Evolutionary conservation across 2,888 invertebrate species (phyloP).

Genomic region (Harpagoxenus sublaevis): DNA sequence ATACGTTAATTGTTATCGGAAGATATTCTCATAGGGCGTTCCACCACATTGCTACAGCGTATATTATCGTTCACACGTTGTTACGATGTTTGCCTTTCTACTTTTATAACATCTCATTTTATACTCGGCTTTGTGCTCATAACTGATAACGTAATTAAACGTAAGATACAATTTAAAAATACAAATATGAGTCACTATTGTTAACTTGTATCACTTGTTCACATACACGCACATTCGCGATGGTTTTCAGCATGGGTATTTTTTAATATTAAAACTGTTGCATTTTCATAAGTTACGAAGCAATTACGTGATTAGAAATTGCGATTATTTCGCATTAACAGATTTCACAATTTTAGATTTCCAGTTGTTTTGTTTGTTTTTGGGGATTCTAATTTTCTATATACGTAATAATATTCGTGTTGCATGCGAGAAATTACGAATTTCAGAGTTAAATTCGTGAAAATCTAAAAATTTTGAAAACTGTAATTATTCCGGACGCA

Average conservation of each 20-base stretch:
- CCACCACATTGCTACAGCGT: background rate
- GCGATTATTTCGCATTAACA: background rate
- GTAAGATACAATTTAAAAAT: background rate
- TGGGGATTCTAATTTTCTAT: background rate
- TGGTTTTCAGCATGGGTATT: background rate
- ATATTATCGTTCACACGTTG: conserved; percentile 16
- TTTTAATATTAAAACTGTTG: background rate
- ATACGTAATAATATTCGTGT: background rate
- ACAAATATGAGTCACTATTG: background rate
- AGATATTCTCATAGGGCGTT: conserved; percentile 12
- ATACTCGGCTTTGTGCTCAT: background rate
- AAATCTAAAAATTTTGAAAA: background rate
- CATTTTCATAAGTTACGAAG: background rate
- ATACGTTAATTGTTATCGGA: conserved; percentile 25
- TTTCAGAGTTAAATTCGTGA: background rate
- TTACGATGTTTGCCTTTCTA: background rate
- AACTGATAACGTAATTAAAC: background rate
- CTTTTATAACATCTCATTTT: conserved; percentile 8
- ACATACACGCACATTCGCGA: background rate
- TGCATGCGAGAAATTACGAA: background rate
- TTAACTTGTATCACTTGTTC: background rate
- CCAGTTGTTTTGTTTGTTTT: background rate
- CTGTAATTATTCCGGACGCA: background rate
- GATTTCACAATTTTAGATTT: background rate
- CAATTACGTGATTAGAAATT: background rate